A percentile compares a stretch with the other conserved stretches of the same genome.
Conservation (phyloP, 2,113 vertebrate species). For the Cinclus cinclus region DNA sequence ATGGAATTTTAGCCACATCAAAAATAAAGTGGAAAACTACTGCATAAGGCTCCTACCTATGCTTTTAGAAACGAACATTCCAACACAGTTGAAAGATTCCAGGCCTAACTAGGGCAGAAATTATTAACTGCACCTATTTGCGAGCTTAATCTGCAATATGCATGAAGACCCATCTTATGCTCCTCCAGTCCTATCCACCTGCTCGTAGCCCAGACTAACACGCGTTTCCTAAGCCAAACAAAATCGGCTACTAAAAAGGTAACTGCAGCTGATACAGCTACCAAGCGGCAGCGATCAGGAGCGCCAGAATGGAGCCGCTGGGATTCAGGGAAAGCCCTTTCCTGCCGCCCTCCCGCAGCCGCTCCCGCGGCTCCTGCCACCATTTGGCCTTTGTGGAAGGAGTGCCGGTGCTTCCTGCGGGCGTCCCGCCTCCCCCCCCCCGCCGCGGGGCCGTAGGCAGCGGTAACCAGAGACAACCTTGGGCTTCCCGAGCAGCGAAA, state of each 20-base stretch:
- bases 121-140: not conserved
- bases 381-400: slow-evolving; percentile 51
- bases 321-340: not conserved
- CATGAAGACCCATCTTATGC: not conserved
- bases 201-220: not conserved
- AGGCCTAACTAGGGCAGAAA: slow-evolving; percentile 16
- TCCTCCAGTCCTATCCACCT: not conserved
- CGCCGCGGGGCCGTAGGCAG: not conserved
- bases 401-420: slow-evolving; percentile 37
- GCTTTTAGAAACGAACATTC: not conserved
- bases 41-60: not conserved
- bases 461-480: slow-evolving; percentile 38
- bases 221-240: not conserved
- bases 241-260: not conserved
- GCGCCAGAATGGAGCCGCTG: not conserved
- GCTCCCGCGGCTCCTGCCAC: slow-evolving; percentile 14
- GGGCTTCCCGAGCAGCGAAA: slow-evolving; percentile 59
- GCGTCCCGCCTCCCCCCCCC: not conserved
- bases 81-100: not conserved
- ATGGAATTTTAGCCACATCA: not conserved
- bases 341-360: not conserved
- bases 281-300: not conserved
- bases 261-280: not conserved
- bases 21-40: not conserved
- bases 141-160: not conserved